These are phyloP conservation scores for Neuroterus valhalla DNA, from an alignment of 1,140 invertebrate genomes.

Conservation along the genomic window DNA sequence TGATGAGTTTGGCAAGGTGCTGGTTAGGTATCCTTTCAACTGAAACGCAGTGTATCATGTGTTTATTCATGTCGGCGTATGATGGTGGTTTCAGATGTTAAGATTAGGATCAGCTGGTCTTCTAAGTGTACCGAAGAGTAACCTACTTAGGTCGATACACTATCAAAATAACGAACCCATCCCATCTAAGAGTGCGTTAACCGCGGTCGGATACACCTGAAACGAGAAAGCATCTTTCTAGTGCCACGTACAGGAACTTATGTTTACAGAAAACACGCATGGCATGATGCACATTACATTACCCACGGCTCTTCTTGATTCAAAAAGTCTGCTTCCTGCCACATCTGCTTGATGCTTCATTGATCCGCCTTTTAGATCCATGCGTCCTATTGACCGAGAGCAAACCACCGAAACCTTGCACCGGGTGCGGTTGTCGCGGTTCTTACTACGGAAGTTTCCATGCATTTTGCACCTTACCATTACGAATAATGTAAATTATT, in stretches of 20 bases:
- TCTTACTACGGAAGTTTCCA: too few species aligned
- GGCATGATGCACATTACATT: not conserved
- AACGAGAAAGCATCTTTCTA: slow-evolving; percentile 44
- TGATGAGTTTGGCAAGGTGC: too few species aligned
- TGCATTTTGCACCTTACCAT: too few species aligned
- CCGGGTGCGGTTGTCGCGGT: slow-evolving; percentile 30
- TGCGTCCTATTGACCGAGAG: slow-evolving; percentile 42
- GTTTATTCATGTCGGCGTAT: too few species aligned
- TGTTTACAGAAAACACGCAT: slow-evolving; percentile 50
- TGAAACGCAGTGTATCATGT: too few species aligned
- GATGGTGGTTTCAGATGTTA: too few species aligned
- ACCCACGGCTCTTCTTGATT: slow-evolving; percentile 1
- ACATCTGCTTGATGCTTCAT: slow-evolving; percentile 51
- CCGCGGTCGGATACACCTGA: slow-evolving; percentile 59
- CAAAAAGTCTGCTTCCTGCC: slow-evolving; percentile 46
- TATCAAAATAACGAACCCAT: slow-evolving; percentile 67
- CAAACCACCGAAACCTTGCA: slow-evolving; percentile 55
- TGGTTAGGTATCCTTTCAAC: too few species aligned
- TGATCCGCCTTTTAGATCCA: slow-evolving; percentile 36
- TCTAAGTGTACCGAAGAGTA: not conserved
- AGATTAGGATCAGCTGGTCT: too few species aligned
- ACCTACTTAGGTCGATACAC: slow-evolving; percentile 54
- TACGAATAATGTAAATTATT: too few species aligned
- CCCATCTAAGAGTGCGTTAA: slow-evolving; percentile 59
- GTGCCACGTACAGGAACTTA: not conserved